Percentiles rank a stretch among this genome's conserved stretches.
phyloP scores from a whole-genome alignment of 92 coral and sea anemone species.

The Epizoanthus scotinus region DNA sequence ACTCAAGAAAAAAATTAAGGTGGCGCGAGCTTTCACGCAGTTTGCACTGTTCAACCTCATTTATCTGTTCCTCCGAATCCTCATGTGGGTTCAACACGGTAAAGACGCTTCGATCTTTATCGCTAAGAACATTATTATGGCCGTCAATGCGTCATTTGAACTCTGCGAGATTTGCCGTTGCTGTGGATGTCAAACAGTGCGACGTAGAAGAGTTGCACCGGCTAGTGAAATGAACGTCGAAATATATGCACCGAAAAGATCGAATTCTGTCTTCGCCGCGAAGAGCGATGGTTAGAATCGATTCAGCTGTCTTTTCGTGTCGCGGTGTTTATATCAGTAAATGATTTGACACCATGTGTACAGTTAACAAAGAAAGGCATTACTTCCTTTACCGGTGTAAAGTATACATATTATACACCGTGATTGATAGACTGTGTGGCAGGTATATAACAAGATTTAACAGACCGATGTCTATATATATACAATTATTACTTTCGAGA shows the following conservation, averaged over 20 bases:
- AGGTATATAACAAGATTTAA: too few relatives aligned
- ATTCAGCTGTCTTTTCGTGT: background rate
- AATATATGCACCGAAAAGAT: constrained; percentile 24
- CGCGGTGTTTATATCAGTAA: too few relatives aligned
- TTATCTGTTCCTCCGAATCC: constrained; percentile 16
- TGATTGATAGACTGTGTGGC: too few relatives aligned
- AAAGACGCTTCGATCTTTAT: constrained; percentile 35
- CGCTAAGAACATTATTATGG: constrained; percentile 41
- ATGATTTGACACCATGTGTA: background rate
- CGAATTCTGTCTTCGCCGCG: background rate
- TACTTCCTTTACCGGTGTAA: background rate
- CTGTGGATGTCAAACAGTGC: constrained; percentile 34
- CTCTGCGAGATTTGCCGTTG: constrained; percentile 33
- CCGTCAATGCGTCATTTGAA: constrained; percentile 38
- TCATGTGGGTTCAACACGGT: constrained; percentile 21
- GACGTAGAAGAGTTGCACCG: constrained; percentile 27
- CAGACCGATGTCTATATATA: too few relatives aligned
- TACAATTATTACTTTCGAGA: too few relatives aligned
- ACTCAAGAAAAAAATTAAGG: constrained; percentile 31
- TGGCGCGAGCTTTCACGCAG: constrained; percentile 30
- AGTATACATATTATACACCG: too few relatives aligned
- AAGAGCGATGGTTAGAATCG: background rate
- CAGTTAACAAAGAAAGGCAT: background rate
- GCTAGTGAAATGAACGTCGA: constrained; percentile 37
- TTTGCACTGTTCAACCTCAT: constrained; percentile 26